These are phyloP conservation scores for Piscicola geometra DNA, from an alignment of 2,888 invertebrate genomes.

Conservation along the genomic window DNA sequence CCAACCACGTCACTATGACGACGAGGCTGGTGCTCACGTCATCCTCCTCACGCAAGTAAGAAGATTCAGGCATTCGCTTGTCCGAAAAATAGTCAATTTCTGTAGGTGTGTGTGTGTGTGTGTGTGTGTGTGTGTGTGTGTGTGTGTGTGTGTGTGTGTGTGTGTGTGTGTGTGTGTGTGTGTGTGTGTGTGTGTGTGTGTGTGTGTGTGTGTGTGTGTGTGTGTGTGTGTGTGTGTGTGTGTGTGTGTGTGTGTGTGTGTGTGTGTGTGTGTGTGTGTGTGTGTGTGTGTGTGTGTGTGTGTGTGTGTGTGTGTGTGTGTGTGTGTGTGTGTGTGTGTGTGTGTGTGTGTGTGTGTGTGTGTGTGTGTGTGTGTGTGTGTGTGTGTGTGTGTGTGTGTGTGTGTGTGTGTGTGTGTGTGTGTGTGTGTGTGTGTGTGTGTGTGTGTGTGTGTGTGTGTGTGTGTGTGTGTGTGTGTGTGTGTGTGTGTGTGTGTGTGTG, in stretches of 20 bases:
- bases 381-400: not conserved
- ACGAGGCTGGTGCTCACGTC: not conserved
- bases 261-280: no score
- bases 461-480: no score
- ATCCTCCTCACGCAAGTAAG: not conserved
- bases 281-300: no score
- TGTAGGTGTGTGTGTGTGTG: not conserved
- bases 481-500: no score
- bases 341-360: no score
- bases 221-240: no score
- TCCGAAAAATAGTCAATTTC: no score
- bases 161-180: not conserved
- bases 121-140: not conserved
- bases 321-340: no score
- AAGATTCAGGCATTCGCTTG: not conserved
- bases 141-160: not conserved
- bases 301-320: no score
- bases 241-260: no score
- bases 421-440: not conserved
- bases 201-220: no score
- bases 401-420: not conserved
- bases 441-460: not conserved
- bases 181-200: not conserved
- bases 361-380: not conserved
- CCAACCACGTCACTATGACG: slow-evolving; percentile 5